These are phyloP conservation scores for Salminus brasiliensis DNA, from an alignment of 2,113 vertebrate species.

Conservation along the genomic window DNA sequence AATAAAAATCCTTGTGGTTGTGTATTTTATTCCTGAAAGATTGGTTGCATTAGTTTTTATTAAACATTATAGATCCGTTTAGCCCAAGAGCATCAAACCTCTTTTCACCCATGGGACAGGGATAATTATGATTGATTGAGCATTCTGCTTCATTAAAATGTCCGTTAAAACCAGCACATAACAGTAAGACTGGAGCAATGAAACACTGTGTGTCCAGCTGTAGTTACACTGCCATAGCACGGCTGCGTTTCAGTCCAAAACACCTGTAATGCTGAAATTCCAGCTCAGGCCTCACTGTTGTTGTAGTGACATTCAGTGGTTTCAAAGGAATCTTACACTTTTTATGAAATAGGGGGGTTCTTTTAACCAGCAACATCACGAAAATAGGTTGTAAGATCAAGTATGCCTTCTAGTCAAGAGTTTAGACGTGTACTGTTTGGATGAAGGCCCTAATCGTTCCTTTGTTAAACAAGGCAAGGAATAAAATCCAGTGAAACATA, in stretches of 20 bases:
- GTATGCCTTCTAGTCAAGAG: background rate
- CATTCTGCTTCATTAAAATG: background rate
- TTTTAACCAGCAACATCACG: background rate
- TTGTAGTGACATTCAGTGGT: background rate
- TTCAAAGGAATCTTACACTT: background rate
- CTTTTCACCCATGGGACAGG: background rate
- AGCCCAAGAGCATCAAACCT: background rate
- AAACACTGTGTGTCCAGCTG: no score
- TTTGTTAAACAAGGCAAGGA: background rate
- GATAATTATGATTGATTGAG: no score
- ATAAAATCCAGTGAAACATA: background rate
- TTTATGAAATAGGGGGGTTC: background rate
- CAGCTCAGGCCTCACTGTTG: background rate
- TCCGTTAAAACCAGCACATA: background rate
- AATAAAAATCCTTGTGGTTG: conserved; percentile 6
- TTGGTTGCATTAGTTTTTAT: background rate
- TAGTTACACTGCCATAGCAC: background rate
- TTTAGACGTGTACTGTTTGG: background rate
- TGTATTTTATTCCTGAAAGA: background rate
- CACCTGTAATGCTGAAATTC: background rate
- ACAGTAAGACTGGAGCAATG: background rate
- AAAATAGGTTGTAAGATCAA: background rate
- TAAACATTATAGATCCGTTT: background rate
- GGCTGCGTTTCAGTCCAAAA: background rate
- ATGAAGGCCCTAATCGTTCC: background rate